Evolutionary conservation across 1,140 invertebrate species (phyloP), one percentile per base, ranked within the genome.

Genomic region (Brachionus koreanus): DNA sequence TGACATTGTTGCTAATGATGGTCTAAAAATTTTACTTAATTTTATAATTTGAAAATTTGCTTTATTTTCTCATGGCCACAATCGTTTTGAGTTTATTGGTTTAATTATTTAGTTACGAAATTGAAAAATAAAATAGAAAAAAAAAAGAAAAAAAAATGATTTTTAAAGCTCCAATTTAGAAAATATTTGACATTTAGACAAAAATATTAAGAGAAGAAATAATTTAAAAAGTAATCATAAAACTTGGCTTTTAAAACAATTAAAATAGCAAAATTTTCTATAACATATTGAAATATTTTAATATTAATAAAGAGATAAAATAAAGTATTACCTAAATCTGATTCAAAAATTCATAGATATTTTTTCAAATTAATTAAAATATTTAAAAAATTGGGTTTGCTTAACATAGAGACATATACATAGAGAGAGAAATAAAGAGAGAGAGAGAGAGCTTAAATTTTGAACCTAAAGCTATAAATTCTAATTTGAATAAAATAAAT

Each of bases 261-360:
- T 69, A 69, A 69, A 69, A 69, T 69, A 69, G 37, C 65, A 69
- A 69, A 69, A 69, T 39, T 39, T 12, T 39, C 63, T 29, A 69
- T 37, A 69, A 69, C 65, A 69, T 69, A 69, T 69, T 69, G 65
- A 69, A 69, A 69, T 37, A 37, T 69, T 69, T 69, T 37, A 16
- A 37, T 37, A 39, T 37, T 37, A 37, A 39, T 39, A 69, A 39
- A 39, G 65, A 69, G 65, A 69, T 69, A 69, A 69, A 69, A 69
- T 69, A 69, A 69, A 69, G 65, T 69, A 69, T 69, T 69, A 69
- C 65, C 35, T 69, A 69, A 69, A 69, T 69, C 65, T 69, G 65
- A 69, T 69, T 69, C 65, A 69, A 69, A 69, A 37, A 39, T 69
- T 69, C 16, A 69, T 39, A 37, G 16, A 37, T 69, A 33, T 33